Evolutionary conservation across 2,888 invertebrate species (phyloP).

Genomic region (Yponomeuta cagnagella): DNA sequence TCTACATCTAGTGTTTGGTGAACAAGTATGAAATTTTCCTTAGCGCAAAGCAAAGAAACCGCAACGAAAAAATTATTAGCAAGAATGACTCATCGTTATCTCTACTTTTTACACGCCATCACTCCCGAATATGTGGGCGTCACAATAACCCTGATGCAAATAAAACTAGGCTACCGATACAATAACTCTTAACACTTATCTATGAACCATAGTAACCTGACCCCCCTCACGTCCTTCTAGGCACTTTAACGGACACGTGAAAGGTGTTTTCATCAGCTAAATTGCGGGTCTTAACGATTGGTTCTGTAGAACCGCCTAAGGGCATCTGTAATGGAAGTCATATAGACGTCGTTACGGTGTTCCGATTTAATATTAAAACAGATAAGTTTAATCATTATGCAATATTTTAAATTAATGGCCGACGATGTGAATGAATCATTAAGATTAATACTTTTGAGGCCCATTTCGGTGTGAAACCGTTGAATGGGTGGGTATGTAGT

Average conservation of each 20-base stretch:
- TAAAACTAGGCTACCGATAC: conserved; percentile 2
- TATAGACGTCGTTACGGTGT: conserved; percentile 25
- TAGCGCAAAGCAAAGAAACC: background rate
- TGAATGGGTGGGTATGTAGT: too few relatives aligned
- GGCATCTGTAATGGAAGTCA: conserved; percentile 27
- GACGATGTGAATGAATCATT: conserved; percentile 2
- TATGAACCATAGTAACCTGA: background rate
- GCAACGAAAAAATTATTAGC: background rate
- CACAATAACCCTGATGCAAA: conserved; percentile 6
- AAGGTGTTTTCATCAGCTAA: background rate
- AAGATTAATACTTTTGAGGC: background rate
- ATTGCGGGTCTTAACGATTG: background rate
- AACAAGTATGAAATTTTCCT: too few relatives aligned
- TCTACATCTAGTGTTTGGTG: too few relatives aligned
- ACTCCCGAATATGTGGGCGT: conserved; percentile 7
- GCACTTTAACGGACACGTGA: background rate
- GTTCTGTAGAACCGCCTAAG: conserved; percentile 26
- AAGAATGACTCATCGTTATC: background rate
- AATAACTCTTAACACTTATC: conserved; percentile 8
- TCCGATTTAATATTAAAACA: conserved; percentile 24
- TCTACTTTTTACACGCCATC: background rate
- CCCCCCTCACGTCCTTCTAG: background rate
- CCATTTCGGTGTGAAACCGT: background rate
- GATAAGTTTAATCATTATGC: conserved; percentile 1
- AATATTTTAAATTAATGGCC: conserved; percentile 6